phyloP scores from a whole-genome alignment of 2,888 invertebrate species.

The Trachelus tabidus region DNA sequence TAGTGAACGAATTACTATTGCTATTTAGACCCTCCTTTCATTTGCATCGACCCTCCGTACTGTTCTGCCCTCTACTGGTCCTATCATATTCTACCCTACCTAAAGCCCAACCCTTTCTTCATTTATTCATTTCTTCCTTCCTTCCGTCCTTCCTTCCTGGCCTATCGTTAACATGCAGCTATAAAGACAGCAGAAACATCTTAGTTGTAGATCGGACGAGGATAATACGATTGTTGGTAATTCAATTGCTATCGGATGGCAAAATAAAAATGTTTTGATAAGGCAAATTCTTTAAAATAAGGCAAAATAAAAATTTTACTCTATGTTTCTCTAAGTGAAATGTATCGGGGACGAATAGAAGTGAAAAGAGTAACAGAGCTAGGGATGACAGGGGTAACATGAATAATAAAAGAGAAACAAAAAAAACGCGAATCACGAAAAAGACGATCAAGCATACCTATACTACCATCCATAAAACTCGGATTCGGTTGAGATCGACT shows the following conservation, averaged over 20 bases:
- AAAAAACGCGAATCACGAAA: neutral
- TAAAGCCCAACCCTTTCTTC: neutral
- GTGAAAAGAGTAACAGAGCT: neutral
- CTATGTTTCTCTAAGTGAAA: neutral
- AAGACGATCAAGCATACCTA: neutral
- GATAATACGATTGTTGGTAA: constrained; percentile 16
- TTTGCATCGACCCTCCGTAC: neutral
- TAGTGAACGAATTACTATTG: constrained; percentile 54
- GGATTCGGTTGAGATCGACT: neutral
- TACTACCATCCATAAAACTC: neutral
- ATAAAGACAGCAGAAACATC: neutral
- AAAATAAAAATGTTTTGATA: neutral
- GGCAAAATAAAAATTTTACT: neutral
- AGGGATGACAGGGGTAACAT: constrained; percentile 19
- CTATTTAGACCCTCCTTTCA: constrained; percentile 39
- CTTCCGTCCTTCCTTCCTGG: constrained; percentile 12
- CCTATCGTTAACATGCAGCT: constrained; percentile 8
- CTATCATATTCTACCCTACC: neutral
- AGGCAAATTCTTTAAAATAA: too few species aligned
- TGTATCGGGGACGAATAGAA: too few species aligned
- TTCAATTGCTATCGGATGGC: neutral
- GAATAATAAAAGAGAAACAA: neutral
- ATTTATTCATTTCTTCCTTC: neutral
- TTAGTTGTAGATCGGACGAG: neutral
- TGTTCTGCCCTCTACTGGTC: neutral